These are phyloP conservation scores for Lepidothrix coronata DNA, from an alignment of 2,113 vertebrate genomes.

Conservation along the genomic window DNA sequence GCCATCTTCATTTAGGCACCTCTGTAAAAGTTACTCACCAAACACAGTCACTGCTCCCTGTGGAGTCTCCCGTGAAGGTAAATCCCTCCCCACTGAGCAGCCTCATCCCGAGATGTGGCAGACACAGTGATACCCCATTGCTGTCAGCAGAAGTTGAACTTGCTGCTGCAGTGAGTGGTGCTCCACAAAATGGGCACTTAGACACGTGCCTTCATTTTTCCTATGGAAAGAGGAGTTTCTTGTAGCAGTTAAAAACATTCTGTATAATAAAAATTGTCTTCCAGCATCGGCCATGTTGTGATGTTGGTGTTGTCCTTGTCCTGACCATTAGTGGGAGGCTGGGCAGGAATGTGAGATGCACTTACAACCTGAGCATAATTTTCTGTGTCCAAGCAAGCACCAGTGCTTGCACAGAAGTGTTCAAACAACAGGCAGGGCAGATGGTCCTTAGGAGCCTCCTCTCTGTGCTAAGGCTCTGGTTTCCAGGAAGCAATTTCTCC, in stretches of 20 bases:
- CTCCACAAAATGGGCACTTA: neutral
- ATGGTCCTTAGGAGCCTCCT: conserved; percentile 16
- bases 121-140: accelerated
- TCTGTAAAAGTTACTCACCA: neutral
- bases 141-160: neutral
- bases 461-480: conserved; percentile 36
- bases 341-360: neutral
- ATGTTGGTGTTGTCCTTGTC: neutral
- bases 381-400: neutral
- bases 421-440: conserved; percentile 21
- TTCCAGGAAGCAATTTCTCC: conserved; percentile 63
- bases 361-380: neutral
- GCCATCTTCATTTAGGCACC: neutral
- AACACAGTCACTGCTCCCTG: neutral
- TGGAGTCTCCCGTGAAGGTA: neutral
- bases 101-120: neutral
- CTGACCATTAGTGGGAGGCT: neutral
- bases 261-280: neutral
- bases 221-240: neutral
- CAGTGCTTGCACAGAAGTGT: neutral
- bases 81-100: neutral
- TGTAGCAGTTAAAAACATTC: neutral
- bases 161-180: neutral
- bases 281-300: neutral
- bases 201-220: neutral